Evolutionary conservation across 2,113 vertebrate species (phyloP), one percentile per base, ranked within the genome.

Genomic region (Tragelaphus scriptus): DNA sequence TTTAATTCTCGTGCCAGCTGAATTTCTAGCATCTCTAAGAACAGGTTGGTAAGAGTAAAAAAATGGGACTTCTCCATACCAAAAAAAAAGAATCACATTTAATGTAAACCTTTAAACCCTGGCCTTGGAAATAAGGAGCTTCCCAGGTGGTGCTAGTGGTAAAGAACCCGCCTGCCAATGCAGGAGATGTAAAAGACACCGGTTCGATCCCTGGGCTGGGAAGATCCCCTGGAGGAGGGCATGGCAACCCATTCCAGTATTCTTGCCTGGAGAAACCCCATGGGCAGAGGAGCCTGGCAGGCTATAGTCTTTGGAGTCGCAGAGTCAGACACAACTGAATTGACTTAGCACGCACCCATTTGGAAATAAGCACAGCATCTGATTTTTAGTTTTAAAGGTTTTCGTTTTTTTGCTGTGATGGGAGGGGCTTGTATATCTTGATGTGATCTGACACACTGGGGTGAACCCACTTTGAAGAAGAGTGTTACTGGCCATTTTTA

Each of bases 1-100:
- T 88, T 95, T 75, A 4, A 3, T 47, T 85, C 40, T 56, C 11
- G 19, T 75, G 90, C 81, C 94, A 92, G 65, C 49, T 92, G 51
- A 90, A 86, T 47, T 87, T 95, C 92, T 95, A 90, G 79, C 79
- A 56, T 93, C 68, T 96, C 71, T 86, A 84, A 89, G 87, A 95
- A 96, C 55, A 91, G 40, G 47, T 88, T 88, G 36, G 44, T 94
- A 92, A 86, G 65, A 90, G 82, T 55, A 9, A 93, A 87, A 75
- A 93, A 71, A 53, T 3, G 36, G 61, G 25, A n/a, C 84, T 94
- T 63, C 58, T 88, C 75, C 23, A n/a, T 32, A 44, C 7, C 63
- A 21, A 65, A 65, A n/a, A 32, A n/a, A 32, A 19, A n/a, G 36
- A 56, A 15, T 13, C 12, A n/a, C 11, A 36, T 84, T 84, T 36